Percentiles rank a stretch among this genome's conserved stretches.
Conservation (phyloP, 1,140 invertebrate species). For the Aphidius ervi region DNA sequence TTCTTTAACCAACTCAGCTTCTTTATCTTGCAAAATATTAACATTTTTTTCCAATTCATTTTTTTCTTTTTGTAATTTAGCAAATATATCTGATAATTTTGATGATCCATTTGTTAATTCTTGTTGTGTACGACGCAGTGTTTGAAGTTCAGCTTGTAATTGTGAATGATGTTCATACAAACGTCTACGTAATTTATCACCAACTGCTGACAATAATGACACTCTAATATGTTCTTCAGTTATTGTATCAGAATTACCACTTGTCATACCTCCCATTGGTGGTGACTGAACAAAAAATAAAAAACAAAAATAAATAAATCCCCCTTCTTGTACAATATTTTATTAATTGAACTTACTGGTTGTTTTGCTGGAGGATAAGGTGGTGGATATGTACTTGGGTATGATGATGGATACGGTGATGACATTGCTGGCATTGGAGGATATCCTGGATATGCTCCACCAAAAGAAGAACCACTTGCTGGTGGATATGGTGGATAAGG, state of each 20-base stretch:
- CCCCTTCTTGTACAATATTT: neutral
- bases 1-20: constrained; percentile 78
- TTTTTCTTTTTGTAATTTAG: constrained; percentile 79
- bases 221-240: constrained; percentile 93
- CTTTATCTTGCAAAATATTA: constrained; percentile 76
- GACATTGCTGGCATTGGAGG: constrained; percentile 27
- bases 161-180: constrained; percentile 87
- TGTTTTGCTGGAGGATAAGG: constrained; percentile 36
- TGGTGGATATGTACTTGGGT: constrained; percentile 41
- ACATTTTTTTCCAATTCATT: constrained; percentile 82
- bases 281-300: constrained; percentile 42
- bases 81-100: constrained; percentile 79
- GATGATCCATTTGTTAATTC: constrained; percentile 83
- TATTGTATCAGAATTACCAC: constrained; percentile 70
- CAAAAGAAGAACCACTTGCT: constrained; percentile 19
- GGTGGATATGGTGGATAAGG: constrained; percentile 44
- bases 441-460: constrained; percentile 17
- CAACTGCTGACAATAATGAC: constrained; percentile 89
- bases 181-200: constrained; percentile 85
- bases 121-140: constrained; percentile 79
- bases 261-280: constrained; percentile 44
- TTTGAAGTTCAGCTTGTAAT: constrained; percentile 87
- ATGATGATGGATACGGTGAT: constrained; percentile 27
- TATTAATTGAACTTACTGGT: constrained; percentile 34
- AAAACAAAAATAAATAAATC: constrained; percentile 23